Conservation (phyloP, 1,140 invertebrate species). For the Diabrotica virgifera region DNA sequence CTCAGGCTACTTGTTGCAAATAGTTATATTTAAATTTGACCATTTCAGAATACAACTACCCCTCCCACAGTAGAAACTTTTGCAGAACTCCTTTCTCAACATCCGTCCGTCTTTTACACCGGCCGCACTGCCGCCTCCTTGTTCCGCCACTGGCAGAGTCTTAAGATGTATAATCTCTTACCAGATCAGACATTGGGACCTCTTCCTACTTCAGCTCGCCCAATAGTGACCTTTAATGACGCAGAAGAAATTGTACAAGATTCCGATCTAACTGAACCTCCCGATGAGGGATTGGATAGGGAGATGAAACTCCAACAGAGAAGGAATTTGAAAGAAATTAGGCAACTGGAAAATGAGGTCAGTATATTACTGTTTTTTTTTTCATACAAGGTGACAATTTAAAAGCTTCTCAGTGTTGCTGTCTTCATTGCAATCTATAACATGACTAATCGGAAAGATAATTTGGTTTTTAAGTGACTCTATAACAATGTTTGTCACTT, state of each 20-base stretch:
- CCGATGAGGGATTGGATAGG: constrained; percentile 70
- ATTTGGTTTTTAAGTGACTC: too few species aligned
- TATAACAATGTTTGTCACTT: too few species aligned
- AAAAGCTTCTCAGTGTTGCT: too few species aligned
- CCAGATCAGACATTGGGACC: constrained; percentile 81
- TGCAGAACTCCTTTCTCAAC: constrained; percentile 81
- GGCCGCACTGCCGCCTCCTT: constrained; percentile 83
- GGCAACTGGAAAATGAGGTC: constrained; percentile 84
- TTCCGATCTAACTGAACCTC: constrained; percentile 72
- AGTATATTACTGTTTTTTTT: constrained; percentile 41
- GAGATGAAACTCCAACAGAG: constrained; percentile 53
- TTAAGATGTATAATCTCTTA: constrained; percentile 91
- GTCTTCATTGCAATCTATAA: too few species aligned
- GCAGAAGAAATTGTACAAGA: constrained; percentile 88
- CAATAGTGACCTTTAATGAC: constrained; percentile 84
- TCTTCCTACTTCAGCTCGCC: constrained; percentile 56
- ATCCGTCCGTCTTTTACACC: constrained; percentile 82
- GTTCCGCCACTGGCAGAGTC: constrained; percentile 84
- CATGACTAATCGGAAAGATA: too few species aligned
- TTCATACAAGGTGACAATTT: background rate
- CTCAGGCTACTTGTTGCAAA: too few species aligned
- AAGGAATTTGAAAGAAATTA: constrained; percentile 77
- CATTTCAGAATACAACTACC: constrained; percentile 7
- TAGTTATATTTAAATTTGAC: background rate
- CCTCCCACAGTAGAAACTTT: constrained; percentile 67